Evolutionary conservation across 2,113 vertebrate species (phyloP), one percentile per base, ranked within the genome.

Genomic region (Orcinus orca): DNA sequence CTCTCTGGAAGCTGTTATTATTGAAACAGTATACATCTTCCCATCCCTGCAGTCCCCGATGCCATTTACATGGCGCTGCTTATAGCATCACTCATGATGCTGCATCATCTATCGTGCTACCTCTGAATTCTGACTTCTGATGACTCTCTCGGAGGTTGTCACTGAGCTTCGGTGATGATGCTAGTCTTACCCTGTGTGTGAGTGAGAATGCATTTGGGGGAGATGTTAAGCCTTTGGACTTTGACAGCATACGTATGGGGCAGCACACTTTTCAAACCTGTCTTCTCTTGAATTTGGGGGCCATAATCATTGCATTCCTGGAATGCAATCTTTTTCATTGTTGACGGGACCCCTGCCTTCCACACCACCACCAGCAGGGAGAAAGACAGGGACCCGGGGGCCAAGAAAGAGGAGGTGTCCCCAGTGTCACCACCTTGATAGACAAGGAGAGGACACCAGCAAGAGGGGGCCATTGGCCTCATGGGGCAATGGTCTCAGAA

Each of bases 91-190:
- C 18, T 33, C 9, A 2, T 2, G 67, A 14, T 1, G 8, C 33
- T 25, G 21, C 26, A 0, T 12, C 3, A 0, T n/a, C 65, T 15
- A 1, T n/a, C 8, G 0, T 2, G 65, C 14, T 2, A 1, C 36
- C 60, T 20, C 20, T 17, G 68, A 10, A 15, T 18, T 38, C 41
- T 12, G 26, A 33, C 53, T 53, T 58, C 85, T 9, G 20, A 26
- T 3, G 70, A 1, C 95, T 68, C 90, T 62, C 60, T 25, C n/a
- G 47, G 38, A 29, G 8, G 14, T 2, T 0, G 6, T 29, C 33
- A 4, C 38, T 41, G 38, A 47, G n/a, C 60, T 41, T 47, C 0
- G 11, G 38, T 0, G 36, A 74, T 5, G 4, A 76, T 8, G 25
- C 36, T 14, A 20, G 36, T 47, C 58, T 67, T 7, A 26, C 20